Percentiles rank a stretch among this genome's conserved stretches.
These are phyloP conservation scores for Drosophila melanica DNA, from an alignment of 1,140 invertebrate genomes.

Conservation along the genomic window DNA sequence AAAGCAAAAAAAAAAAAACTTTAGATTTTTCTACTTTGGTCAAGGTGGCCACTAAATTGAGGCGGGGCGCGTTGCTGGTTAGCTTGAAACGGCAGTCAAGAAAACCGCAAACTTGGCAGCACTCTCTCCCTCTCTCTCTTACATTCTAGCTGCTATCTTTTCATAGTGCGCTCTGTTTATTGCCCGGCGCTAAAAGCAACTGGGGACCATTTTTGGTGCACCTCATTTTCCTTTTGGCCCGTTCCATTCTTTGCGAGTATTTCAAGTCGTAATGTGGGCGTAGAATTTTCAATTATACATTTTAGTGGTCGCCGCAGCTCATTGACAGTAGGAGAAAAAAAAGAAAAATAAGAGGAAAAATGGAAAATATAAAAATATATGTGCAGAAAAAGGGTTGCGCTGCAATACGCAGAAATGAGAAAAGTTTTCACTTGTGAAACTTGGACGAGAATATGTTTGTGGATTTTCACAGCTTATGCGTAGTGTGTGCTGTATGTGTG, in stretches of 20 bases:
- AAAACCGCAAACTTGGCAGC: constrained; percentile 70
- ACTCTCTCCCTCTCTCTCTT: constrained; percentile 1
- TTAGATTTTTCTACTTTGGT: constrained; percentile 63
- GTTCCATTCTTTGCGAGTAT: constrained; percentile 34
- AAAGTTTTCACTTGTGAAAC: constrained; percentile 52
- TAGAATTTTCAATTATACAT: constrained; percentile 78
- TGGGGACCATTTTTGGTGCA: constrained; percentile 58
- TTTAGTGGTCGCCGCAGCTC: constrained; percentile 67
- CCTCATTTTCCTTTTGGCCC: not conserved
- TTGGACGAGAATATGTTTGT: constrained; percentile 12
- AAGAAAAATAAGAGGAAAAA: constrained; percentile 10
- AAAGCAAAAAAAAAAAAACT: constrained; percentile 41
- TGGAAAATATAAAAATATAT: constrained; percentile 11
- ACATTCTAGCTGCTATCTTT: constrained; percentile 22
- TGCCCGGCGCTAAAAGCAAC: constrained; percentile 75
- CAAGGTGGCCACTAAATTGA: constrained; percentile 57
- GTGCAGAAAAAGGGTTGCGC: constrained; percentile 46
- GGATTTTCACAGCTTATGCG: constrained; percentile 23
- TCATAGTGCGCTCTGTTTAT: constrained; percentile 63
- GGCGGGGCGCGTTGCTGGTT: not conserved
- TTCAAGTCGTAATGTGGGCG: constrained; percentile 68
- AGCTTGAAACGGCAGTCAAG: constrained; percentile 38
- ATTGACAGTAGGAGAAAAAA: constrained; percentile 54
- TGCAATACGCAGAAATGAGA: constrained; percentile 56
- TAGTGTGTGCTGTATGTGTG: not conserved